phyloP scores from a whole-genome alignment of 92 coral and sea anemone genomes.

The Virgularia gustaviana region DNA sequence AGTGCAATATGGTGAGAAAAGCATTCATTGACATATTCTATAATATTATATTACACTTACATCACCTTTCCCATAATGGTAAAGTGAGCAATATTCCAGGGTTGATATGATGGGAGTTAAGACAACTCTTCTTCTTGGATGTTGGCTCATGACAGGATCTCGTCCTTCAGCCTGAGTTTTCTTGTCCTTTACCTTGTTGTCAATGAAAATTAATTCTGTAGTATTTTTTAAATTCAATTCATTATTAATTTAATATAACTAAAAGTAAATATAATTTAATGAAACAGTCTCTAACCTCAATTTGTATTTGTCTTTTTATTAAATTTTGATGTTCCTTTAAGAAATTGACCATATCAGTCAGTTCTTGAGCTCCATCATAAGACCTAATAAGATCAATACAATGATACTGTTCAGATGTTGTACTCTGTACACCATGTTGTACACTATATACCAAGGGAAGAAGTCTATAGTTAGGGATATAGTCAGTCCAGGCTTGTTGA shows the following conservation, averaged over 20 bases:
- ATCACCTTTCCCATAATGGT: constrained; percentile 78
- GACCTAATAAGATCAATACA: no score
- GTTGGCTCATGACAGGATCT: constrained; percentile 53
- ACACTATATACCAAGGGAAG: no score
- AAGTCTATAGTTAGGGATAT: no score
- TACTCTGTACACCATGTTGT: no score
- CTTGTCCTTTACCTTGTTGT: constrained; percentile 47
- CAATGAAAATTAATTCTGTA: background rate
- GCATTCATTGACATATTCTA: no score
- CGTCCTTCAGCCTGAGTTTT: constrained; percentile 63
- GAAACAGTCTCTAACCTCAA: constrained; percentile 61
- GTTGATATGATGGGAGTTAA: constrained; percentile 71
- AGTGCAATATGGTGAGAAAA: background rate
- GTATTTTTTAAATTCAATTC: background rate
- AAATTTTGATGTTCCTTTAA: constrained; percentile 67
- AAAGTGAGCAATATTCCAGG: constrained; percentile 75
- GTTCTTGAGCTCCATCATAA: constrained; percentile 56
- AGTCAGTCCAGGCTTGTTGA: no score
- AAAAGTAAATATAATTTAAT: background rate
- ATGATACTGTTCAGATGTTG: no score
- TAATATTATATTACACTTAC: constrained; percentile 35
- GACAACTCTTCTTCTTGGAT: constrained; percentile 70
- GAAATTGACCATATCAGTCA: constrained; percentile 56
- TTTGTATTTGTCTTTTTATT: constrained; percentile 62
- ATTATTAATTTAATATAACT: background rate